Conservation (phyloP, 2,113 vertebrate genomes). For the Collichthys lucidus region DNA sequence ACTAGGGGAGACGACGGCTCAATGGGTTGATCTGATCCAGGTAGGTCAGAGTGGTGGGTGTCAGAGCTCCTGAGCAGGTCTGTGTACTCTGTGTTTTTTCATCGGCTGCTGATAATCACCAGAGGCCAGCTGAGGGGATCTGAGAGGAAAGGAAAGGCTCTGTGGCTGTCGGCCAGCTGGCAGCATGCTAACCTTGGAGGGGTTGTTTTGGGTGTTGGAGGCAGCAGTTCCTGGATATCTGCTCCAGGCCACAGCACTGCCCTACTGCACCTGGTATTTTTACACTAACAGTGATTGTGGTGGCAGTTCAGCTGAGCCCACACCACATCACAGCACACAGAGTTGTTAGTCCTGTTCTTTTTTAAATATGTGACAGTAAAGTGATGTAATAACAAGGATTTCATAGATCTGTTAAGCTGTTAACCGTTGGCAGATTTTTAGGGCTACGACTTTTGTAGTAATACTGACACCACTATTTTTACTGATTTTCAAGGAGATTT, state of each 20-base stretch:
- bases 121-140: constrained; percentile 46
- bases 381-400: constrained; percentile 6
- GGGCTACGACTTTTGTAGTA: neutral
- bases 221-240: constrained; percentile 50
- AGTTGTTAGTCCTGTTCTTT: neutral
- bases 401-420: neutral
- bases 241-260: constrained; percentile 40
- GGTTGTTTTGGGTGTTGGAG: constrained; percentile 65
- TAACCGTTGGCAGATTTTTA: neutral
- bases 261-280: constrained; percentile 70
- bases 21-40: constrained; percentile 32
- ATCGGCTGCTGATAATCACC: constrained; percentile 37
- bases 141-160: constrained; percentile 43
- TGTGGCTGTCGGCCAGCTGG: constrained; percentile 67
- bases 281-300: constrained; percentile 52
- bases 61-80: constrained; percentile 29
- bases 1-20: neutral
- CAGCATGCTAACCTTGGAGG: constrained; percentile 53
- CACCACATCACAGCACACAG: neutral
- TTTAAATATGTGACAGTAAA: neutral
- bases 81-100: constrained; percentile 31
- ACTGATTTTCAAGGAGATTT: neutral
- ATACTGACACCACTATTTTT: neutral
- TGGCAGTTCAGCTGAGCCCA: constrained; percentile 31
- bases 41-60: constrained; percentile 14